Evolutionary conservation across 2,888 invertebrate genomes (phyloP), one percentile per base, ranked within the genome.

Genomic region (Drosophila niveifrons): DNA sequence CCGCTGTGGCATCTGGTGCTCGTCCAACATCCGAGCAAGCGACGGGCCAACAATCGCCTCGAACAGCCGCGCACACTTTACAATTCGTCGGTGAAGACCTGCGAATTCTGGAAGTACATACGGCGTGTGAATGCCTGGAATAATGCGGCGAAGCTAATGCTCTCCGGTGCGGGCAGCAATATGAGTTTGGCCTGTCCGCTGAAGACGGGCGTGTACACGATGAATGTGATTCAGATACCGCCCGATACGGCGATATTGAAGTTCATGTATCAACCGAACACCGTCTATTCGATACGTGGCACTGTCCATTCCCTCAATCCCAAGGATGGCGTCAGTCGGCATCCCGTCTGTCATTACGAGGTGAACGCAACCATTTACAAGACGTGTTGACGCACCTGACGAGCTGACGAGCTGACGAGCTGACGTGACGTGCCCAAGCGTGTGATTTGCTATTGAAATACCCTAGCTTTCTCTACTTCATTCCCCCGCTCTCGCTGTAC

Each of bases 181-280:
- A 75, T 91, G 78, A 89, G 89, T 8, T 50, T 91, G 9, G 73
- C 66, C 1, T 91, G 91, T 13, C 91, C 91, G 0, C 66, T 91
- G 9, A 76, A 71, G 17, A 61, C 53, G 7, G 90, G 89, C 46
- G 72, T 69, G 3, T 91, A 91, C 59, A 74, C 74, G 11, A 75
- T 90, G 81, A 74, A 77, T 2, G 67, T 82, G 29, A 81, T 90
- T 1, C 78, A 83, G 34, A 80, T 90, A 50, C 90, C 90, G 17
- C 82, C 87, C 3, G 89, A 90, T 48, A 83, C 82, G 23, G 71
- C 76, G 3, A 47, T 90, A 7, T 50, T 91, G 8, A 91, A 82
- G 66, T 87, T 86, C 15, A 90, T 90, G 80, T 91, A 90, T 28
- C 80, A 79, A 34, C 89, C 90, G 7, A 90, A 88, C 34, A 84